Evolutionary conservation across 2,797 vertebrate genomes (phyloP), one percentile per base, ranked within the genome.

Genomic region (Anguilla anguilla): DNA sequence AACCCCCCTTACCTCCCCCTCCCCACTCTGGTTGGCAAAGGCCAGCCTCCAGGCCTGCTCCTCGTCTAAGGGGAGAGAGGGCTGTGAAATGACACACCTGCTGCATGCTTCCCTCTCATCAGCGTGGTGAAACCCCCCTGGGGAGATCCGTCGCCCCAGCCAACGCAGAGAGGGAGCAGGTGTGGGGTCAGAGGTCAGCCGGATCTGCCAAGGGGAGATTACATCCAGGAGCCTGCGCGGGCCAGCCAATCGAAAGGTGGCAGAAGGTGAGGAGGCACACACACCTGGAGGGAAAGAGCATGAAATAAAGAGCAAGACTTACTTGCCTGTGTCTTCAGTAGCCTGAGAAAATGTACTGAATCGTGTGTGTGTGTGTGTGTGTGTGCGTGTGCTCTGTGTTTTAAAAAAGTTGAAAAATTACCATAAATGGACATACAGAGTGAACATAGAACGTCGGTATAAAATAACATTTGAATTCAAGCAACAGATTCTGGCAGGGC

Each of bases 141-240:
- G 31, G 43, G 22, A 39, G 17, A 15, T 2, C 59, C 61, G 7
- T 19, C 39, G 4, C 13, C 53, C 31, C 6, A 25, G 57, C 59
- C 59, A 22, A 53, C 61, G 43, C 39, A 49, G 59, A 64, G 57
- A 84, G 79, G 84, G 88, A 57, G 88, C 13, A 35, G 39, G 22
- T 19, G 28, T 39, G 55, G 84, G 55, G 83, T 13, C 67, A 85
- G 59, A 49, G 87, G 91, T 90, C 88, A 87, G 90, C 88, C 77
- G 51, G 83, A 49, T 91, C 88, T 90, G 89, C 89, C 84, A 88
- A 85, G 3, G 85, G 83, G 81, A 89, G 86, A 90, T 88, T 90
- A 87, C 86, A 89, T 90, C 89, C 88, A 86, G 3, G 88, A 86
- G 83, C 87, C 83, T n/a, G 74, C 86, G 67, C 88, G 79, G 85